Conservation (phyloP, 2,888 invertebrate species). For the Onthophagus sagittarius region DNA sequence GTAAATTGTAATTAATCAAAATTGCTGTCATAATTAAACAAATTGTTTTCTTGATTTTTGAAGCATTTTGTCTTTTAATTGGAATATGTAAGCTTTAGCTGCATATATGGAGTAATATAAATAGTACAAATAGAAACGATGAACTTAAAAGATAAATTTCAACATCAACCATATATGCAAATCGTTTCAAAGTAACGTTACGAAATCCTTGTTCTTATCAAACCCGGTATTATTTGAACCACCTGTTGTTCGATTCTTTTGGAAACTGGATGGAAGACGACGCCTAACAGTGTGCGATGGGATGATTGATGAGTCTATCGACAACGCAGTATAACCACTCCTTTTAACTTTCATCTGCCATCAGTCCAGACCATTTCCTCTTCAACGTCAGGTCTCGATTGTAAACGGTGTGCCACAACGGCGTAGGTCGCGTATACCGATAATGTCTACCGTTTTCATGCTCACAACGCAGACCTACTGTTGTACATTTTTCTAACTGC, state of each 20-base stretch:
- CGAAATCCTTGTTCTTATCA: not conserved
- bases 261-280: not conserved
- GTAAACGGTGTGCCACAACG: not conserved
- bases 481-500: not conserved
- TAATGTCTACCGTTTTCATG: not conserved
- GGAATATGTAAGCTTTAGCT: no score
- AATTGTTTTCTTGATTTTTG: no score
- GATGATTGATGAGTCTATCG: not conserved
- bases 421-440: not conserved
- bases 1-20: no score
- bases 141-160: not conserved
- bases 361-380: not conserved
- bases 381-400: not conserved
- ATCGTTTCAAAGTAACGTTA: not conserved
- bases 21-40: no score
- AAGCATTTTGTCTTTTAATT: no score
- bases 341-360: not conserved
- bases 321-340: not conserved
- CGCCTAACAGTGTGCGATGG: not conserved
- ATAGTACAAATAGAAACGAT: not conserved
- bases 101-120: not conserved
- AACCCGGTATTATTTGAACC: not conserved
- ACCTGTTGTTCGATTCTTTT: not conserved
- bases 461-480: not conserved
- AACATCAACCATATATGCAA: not conserved